Evolutionary conservation across 2,888 invertebrate species (phyloP).

Genomic region (Drosophila basisetae): DNA sequence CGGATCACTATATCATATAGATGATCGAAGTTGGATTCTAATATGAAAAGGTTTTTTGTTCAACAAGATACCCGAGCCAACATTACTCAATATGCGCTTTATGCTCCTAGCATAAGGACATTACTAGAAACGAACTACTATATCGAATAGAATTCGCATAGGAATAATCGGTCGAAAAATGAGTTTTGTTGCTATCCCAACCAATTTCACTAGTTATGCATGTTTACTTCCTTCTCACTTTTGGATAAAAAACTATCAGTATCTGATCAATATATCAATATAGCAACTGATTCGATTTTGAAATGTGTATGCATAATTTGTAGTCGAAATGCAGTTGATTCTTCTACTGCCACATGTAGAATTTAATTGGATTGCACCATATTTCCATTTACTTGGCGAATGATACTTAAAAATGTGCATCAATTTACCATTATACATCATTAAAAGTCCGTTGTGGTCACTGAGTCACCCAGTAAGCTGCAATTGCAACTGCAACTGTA

Average conservation of each 20-base stretch:
- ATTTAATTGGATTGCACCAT: neutral
- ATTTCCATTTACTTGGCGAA: neutral
- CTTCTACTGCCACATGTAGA: neutral
- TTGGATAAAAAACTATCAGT: neutral
- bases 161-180: neutral
- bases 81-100: neutral
- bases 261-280: neutral
- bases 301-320: neutral
- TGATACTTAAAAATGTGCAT: slow-evolving; percentile 8
- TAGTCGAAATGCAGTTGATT: neutral
- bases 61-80: neutral
- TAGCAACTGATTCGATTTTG: neutral
- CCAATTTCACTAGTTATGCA: neutral
- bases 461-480: slow-evolving; percentile 20
- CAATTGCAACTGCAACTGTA: neutral
- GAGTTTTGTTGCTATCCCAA: neutral
- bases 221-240: neutral
- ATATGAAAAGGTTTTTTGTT: neutral
- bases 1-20: neutral
- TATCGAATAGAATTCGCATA: neutral
- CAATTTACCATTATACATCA: neutral
- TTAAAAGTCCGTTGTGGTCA: slow-evolving; percentile 22
- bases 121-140: neutral
- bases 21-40: neutral
- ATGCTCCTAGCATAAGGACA: too few species aligned